These are phyloP conservation scores for Platyrinchus mystaceus DNA, from an alignment of 2,797 vertebrate species.

Conservation along the genomic window DNA sequence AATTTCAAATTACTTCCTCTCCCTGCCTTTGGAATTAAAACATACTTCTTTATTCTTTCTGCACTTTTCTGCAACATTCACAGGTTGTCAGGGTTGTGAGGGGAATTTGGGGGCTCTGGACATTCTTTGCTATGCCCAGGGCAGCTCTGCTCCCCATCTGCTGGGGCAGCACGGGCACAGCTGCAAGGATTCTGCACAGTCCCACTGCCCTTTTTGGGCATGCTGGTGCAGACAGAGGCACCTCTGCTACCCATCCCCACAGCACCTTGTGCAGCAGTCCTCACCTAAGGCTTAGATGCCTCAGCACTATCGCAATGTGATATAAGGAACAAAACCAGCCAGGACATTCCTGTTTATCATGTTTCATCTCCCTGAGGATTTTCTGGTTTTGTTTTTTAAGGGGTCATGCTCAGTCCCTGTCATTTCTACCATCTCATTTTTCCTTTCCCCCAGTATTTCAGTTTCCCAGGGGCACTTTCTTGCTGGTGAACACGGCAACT, in stretches of 20 bases:
- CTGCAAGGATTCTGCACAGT: rapidly evolving
- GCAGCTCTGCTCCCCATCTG: rapidly evolving
- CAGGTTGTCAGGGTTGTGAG: neutral
- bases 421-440: neutral
- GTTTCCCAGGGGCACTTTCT: rapidly evolving
- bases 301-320: rapidly evolving
- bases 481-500: rapidly evolving
- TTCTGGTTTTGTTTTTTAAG: neutral
- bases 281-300: neutral
- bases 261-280: neutral
- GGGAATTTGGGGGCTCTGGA: neutral
- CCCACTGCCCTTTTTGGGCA: neutral
- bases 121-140: rapidly evolving
- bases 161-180: rapidly evolving
- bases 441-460: rapidly evolving
- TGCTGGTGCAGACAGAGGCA: neutral
- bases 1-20: neutral
- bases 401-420: neutral
- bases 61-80: neutral
- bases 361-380: neutral
- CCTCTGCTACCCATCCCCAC: neutral
- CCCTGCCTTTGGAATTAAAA: neutral
- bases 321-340: neutral
- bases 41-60: neutral
- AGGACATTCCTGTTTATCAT: neutral